Percentiles rank a stretch among this genome's conserved stretches.
Evolutionary conservation across 2,113 vertebrate species (phyloP).

Genomic region (Brienomyrus brachyistius): DNA sequence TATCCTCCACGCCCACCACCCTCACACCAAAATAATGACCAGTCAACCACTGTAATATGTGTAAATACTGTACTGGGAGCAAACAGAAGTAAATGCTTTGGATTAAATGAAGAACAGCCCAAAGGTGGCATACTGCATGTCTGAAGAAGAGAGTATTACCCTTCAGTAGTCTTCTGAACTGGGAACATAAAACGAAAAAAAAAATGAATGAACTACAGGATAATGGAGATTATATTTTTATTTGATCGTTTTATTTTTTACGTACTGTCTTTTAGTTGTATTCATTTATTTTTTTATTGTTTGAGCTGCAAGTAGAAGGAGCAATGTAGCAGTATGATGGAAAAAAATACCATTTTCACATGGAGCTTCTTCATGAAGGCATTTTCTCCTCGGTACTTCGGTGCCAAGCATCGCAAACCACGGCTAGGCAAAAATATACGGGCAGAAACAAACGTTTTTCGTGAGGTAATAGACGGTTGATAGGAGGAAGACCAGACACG

Average conservation of each 20-base stretch:
- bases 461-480: not conserved
- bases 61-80: slow-evolving; percentile 66
- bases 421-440: slow-evolving; percentile 38
- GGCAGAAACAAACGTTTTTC: not conserved
- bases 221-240: slow-evolving; percentile 43
- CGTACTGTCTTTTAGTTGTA: slow-evolving; percentile 24
- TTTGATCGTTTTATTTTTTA: slow-evolving; percentile 31
- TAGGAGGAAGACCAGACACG: not conserved
- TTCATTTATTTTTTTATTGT: slow-evolving; percentile 24
- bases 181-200: slow-evolving; percentile 39
- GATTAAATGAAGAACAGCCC: slow-evolving; percentile 64
- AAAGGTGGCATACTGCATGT: slow-evolving; percentile 83
- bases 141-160: slow-evolving; percentile 72
- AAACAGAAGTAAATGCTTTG: slow-evolving; percentile 68
- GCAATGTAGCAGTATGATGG: slow-evolving; percentile 67
- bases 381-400: slow-evolving; percentile 47
- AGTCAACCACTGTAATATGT: slow-evolving; percentile 66
- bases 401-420: slow-evolving; percentile 61
- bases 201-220: slow-evolving; percentile 40
- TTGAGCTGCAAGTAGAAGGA: slow-evolving; percentile 47
- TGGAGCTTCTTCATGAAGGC: slow-evolving; percentile 39
- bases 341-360: slow-evolving; percentile 57
- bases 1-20: slow-evolving; percentile 28
- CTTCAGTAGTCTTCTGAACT: slow-evolving; percentile 66
- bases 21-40: slow-evolving; percentile 20